Base-by-base conservation (phyloP, 1,140 invertebrate genomes). In the Sesamia nonagrioides region DNA sequence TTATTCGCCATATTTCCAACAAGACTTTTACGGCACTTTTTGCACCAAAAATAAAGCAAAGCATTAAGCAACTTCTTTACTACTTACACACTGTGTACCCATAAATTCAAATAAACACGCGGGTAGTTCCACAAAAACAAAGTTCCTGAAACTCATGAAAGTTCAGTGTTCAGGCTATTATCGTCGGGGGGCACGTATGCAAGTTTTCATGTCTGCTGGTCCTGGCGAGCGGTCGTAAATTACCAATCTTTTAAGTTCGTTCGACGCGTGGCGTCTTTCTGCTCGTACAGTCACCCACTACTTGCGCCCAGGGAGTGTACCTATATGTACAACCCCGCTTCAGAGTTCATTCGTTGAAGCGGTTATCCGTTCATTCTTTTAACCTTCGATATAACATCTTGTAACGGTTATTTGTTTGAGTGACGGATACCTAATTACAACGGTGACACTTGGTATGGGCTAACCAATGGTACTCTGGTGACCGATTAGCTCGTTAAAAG, bases 161-260 rank as follows among this genome's bases (percentile, higher is more conserved):
- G 58, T 68, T 68, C 40, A 37, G 27, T 66, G 48, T 68, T 66
- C 63, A 68, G 48, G 75, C 75, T 77, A 77, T 77, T 77, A 77
- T 56, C 61, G 61, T 77, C 61, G 13, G 33, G 75, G 75, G 75
- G 75, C 75, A 66, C 75, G 75, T 77, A 77, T 77, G 61, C 48
- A 56, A 72, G 69, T 48, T 66, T 52, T 17, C 45, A 35, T 52
- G 60, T 68, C 27, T 48, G 42, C 11, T 50, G 42, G 13, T 21
- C 63, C 33, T 18, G 42, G 42, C 63, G 63, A 68, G 11, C 42
- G 40, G 18, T 68, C 63, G 42, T 68, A 68, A 68, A 68, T 68
- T 68, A 68, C 63, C 37, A 68, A 68, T 68, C 63, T 68, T 68
- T 68, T 68, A 68, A 68, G 18, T 48, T 48, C 15, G 58, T 9